These are phyloP conservation scores for Rhyzopertha dominica DNA, from an alignment of 1,140 invertebrate genomes.

Conservation along the genomic window DNA sequence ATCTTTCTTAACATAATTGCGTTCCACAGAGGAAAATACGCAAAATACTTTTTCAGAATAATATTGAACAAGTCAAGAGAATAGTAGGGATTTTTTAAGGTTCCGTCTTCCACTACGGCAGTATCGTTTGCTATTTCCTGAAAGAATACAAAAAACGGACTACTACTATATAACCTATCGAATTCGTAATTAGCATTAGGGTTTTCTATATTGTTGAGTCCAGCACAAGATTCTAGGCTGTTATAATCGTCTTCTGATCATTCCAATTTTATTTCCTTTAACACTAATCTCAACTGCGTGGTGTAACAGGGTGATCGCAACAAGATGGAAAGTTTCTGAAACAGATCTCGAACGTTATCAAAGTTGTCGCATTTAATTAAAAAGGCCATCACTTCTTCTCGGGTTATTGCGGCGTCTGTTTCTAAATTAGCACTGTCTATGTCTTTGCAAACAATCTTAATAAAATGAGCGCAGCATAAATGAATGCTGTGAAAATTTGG, in stretches of 20 bases:
- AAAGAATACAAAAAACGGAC: no score
- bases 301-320: neutral
- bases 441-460: constrained; percentile 14
- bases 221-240: no score
- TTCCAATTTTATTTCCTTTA: constrained; percentile 4
- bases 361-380: neutral
- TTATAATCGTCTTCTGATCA: neutral
- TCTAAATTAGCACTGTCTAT: constrained; percentile 1
- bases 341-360: neutral
- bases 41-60: constrained; percentile 11
- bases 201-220: no score
- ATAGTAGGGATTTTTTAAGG: constrained; percentile 3
- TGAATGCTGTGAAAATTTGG: neutral
- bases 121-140: no score
- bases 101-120: no score
- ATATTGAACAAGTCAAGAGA: neutral
- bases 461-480: constrained; percentile 14
- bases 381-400: constrained; percentile 8
- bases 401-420: neutral
- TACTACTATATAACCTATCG: no score
- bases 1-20: constrained; percentile 7
- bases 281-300: neutral
- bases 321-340: neutral
- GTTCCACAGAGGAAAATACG: constrained; percentile 8
- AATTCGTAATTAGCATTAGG: no score